A percentile compares a stretch with the other conserved stretches of the same genome.
Conservation (phyloP, 1,140 invertebrate species). For the Brachionus rotundiformis region DNA sequence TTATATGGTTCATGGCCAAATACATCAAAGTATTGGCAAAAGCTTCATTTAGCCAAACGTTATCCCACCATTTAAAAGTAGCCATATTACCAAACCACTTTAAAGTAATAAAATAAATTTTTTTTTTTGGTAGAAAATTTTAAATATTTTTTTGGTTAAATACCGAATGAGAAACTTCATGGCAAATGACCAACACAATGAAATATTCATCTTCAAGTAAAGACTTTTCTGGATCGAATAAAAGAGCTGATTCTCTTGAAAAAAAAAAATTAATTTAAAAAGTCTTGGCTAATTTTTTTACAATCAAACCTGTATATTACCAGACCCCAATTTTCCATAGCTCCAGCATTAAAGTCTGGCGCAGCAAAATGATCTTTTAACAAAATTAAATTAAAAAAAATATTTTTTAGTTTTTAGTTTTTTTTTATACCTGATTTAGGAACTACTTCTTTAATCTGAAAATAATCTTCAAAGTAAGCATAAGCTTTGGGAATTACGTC, state of each 20-base stretch:
- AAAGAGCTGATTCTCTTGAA: conserved; percentile 58
- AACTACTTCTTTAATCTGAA: conserved; percentile 49
- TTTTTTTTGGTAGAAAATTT: neutral
- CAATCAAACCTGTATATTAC: conserved; percentile 60
- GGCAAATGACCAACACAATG: conserved; percentile 60
- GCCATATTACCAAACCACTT: conserved; percentile 67
- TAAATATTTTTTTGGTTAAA: neutral
- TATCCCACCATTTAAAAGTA: conserved; percentile 66
- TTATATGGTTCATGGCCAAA: conserved; percentile 59
- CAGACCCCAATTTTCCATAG: conserved; percentile 66
- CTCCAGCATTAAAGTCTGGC: conserved; percentile 65
- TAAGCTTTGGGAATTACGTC: conserved; percentile 42
- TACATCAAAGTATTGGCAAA: conserved; percentile 65
- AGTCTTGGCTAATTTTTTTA: too few species aligned
- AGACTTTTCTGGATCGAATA: conserved; percentile 60
- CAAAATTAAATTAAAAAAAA: too few species aligned
- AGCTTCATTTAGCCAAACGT: conserved; percentile 66
- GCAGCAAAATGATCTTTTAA: conserved; percentile 65
- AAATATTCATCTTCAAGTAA: conserved; percentile 59
- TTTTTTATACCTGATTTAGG: conserved; percentile 46
- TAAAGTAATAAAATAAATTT: conserved; percentile 45
- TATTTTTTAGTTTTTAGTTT: neutral
- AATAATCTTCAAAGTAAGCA: conserved; percentile 40
- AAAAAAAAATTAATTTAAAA: neutral
- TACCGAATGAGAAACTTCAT: conserved; percentile 61